Percentiles rank a stretch among this genome's conserved stretches.
These are phyloP conservation scores for Thereva unica DNA, from an alignment of 2,888 invertebrate species.

Conservation along the genomic window DNA sequence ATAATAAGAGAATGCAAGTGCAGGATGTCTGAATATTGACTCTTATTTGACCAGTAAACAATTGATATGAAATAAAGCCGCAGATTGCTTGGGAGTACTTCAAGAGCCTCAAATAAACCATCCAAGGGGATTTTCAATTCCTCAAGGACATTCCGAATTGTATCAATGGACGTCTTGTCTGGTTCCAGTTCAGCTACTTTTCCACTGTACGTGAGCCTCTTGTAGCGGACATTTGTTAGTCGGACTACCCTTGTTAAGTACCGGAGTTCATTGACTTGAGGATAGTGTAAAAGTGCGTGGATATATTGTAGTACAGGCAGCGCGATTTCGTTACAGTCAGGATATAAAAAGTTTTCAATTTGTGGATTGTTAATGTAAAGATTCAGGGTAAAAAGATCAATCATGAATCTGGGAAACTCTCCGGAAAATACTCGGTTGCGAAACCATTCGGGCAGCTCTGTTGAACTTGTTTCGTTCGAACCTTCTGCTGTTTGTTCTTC, in stretches of 20 bases:
- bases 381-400: slow-evolving; percentile 69
- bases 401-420: slow-evolving; percentile 67
- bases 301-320: slow-evolving; percentile 67
- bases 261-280: slow-evolving; percentile 47
- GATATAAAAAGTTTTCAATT: slow-evolving; percentile 69
- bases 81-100: slow-evolving; percentile 49
- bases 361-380: slow-evolving; percentile 71
- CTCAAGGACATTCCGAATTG: slow-evolving; percentile 48
- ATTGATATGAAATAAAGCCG: slow-evolving; percentile 53
- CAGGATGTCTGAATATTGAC: slow-evolving; percentile 49
- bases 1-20: slow-evolving; percentile 53
- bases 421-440: slow-evolving; percentile 65
- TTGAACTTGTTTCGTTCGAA: no score
- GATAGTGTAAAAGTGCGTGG: slow-evolving; percentile 58
- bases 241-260: slow-evolving; percentile 53
- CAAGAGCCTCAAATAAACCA: slow-evolving; percentile 47
- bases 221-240: slow-evolving; percentile 50
- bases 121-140: slow-evolving; percentile 44
- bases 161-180: slow-evolving; percentile 46
- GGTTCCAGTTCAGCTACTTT: slow-evolving; percentile 46
- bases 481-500: no score
- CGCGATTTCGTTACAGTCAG: slow-evolving; percentile 65
- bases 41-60: slow-evolving; percentile 54
- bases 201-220: not conserved
- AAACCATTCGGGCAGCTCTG: slow-evolving; percentile 67